These are phyloP conservation scores for Sarotherodon lohbergeri DNA, from an alignment of 2,113 vertebrate genomes.

Conservation along the genomic window DNA sequence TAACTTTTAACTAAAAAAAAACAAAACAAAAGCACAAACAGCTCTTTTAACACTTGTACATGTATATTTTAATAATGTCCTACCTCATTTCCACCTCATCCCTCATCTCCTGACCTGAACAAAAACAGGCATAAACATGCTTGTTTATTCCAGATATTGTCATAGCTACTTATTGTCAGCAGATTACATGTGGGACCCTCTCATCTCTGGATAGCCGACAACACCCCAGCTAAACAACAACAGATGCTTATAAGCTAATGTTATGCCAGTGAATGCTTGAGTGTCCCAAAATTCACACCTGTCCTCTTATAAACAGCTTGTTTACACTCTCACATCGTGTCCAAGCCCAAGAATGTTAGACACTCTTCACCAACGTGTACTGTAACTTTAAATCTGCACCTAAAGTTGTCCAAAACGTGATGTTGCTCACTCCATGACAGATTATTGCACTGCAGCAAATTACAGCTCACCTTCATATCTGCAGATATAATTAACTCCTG, in stretches of 20 bases:
- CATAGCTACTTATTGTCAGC: neutral
- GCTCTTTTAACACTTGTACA: neutral
- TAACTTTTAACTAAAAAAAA: neutral
- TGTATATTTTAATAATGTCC: neutral
- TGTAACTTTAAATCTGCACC: neutral
- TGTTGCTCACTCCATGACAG: neutral
- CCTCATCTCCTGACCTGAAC: neutral
- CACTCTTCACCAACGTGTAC: neutral
- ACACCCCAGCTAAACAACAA: neutral
- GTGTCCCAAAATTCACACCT: neutral
- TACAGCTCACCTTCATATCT: slow-evolving; percentile 10
- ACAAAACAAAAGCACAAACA: neutral
- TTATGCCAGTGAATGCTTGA: neutral
- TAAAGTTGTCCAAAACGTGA: neutral
- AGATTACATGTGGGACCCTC: neutral
- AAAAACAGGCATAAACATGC: neutral
- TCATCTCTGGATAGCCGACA: neutral
- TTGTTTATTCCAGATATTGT: neutral
- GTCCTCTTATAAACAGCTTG: neutral
- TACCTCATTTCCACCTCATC: neutral
- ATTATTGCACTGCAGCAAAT: neutral
- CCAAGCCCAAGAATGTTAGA: neutral
- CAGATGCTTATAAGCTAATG: neutral
- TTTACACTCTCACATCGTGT: neutral
- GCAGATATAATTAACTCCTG: slow-evolving; percentile 27